phyloP scores from a whole-genome alignment of 2,797 vertebrate species.

The Lateolabrax maculatus region DNA sequence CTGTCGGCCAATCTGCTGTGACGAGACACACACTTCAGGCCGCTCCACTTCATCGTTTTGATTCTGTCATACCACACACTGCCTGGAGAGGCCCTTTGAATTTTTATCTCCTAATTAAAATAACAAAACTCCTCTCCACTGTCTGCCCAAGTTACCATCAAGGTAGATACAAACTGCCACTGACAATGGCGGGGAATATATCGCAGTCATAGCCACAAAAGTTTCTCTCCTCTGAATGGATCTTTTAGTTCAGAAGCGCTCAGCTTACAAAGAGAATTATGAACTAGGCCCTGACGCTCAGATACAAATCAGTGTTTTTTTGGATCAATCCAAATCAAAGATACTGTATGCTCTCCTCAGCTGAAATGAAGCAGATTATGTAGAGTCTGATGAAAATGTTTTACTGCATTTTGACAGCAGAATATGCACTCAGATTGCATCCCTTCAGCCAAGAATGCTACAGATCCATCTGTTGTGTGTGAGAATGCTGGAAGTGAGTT shows the following conservation, averaged over 20 bases:
- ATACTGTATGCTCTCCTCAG: constrained; percentile 52
- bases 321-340: constrained; percentile 74
- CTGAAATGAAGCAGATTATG: constrained; percentile 70
- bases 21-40: constrained; percentile 83
- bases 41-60: constrained; percentile 84
- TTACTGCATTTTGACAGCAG: constrained; percentile 67
- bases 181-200: constrained; percentile 77
- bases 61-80: constrained; percentile 88
- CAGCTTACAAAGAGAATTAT: constrained; percentile 76
- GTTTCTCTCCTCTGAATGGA: constrained; percentile 70
- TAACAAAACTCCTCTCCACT: constrained; percentile 87
- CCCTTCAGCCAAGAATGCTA: constrained; percentile 74
- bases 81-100: constrained; percentile 87
- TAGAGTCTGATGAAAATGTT: constrained; percentile 70
- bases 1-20: constrained; percentile 84
- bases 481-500: constrained; percentile 71
- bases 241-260: constrained; percentile 69
- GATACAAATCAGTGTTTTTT: constrained; percentile 75
- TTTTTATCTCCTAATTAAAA: constrained; percentile 91
- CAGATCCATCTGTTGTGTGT: constrained; percentile 79
- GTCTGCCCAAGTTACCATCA: constrained; percentile 85
- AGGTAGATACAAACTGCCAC: constrained; percentile 86
- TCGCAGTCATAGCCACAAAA: constrained; percentile 75
- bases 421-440: constrained; percentile 59
- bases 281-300: constrained; percentile 52